These are phyloP conservation scores for Ophraella communa DNA, from an alignment of 2,888 invertebrate genomes.

Conservation along the genomic window DNA sequence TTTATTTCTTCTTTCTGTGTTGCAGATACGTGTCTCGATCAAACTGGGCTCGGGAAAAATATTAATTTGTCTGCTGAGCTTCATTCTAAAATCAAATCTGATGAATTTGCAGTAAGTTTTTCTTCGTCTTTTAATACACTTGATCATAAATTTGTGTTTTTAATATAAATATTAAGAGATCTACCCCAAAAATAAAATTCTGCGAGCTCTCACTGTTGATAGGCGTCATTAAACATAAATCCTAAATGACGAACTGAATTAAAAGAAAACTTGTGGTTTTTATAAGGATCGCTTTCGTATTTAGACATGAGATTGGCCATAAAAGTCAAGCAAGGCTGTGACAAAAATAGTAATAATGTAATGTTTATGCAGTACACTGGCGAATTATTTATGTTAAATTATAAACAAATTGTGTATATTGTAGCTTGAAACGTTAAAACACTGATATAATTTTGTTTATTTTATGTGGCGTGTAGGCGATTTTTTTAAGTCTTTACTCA, in stretches of 20 bases:
- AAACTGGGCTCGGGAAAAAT: neutral
- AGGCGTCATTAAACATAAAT: conserved; percentile 18
- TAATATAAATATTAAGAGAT: too few relatives aligned
- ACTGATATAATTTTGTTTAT: conserved; percentile 19
- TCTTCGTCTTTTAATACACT: neutral
- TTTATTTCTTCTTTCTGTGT: too few relatives aligned
- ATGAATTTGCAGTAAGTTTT: conserved; percentile 49
- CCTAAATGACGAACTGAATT: conserved; percentile 23
- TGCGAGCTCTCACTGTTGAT: neutral
- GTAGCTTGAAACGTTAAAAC: conserved; percentile 10
- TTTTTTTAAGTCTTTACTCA: neutral
- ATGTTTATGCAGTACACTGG: conserved; percentile 31
- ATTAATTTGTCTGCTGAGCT: neutral
- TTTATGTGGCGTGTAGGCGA: conserved; percentile 22
- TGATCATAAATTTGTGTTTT: too few relatives aligned
- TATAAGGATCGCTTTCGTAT: conserved; percentile 35
- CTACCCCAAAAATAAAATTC: neutral
- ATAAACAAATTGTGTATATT: conserved; percentile 32
- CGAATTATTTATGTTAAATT: conserved; percentile 34
- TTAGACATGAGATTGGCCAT: conserved; percentile 34
- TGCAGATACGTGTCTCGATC: neutral
- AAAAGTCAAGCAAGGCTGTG: conserved; percentile 36
- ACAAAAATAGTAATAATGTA: conserved; percentile 37
- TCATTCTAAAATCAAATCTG: conserved; percentile 12
- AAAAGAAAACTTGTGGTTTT: conserved; percentile 28